These are phyloP conservation scores for Neocloeon triangulifer DNA, from an alignment of 1,140 invertebrate genomes.

Conservation along the genomic window DNA sequence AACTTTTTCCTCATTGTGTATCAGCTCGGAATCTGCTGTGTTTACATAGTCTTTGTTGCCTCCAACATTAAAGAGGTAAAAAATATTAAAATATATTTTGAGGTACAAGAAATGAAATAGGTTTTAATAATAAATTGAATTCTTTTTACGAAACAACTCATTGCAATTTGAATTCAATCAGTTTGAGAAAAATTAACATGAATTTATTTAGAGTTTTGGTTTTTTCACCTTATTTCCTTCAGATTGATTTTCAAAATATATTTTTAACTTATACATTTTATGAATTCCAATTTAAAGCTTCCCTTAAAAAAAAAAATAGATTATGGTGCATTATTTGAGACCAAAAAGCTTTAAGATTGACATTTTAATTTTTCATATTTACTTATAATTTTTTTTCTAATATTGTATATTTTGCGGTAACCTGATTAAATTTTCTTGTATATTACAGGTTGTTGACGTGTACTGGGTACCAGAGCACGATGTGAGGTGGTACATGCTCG, in stretches of 20 bases:
- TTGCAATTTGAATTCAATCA: too few relatives aligned
- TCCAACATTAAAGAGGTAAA: slow-evolving; percentile 40
- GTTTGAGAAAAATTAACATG: too few relatives aligned
- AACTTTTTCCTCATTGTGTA: slow-evolving; percentile 57
- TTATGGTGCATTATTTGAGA: too few relatives aligned
- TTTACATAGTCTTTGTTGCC: slow-evolving; percentile 70
- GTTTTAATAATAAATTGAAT: background rate
- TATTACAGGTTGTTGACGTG: slow-evolving; percentile 19
- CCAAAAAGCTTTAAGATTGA: slow-evolving; percentile 23
- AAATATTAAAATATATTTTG: slow-evolving; percentile 1
- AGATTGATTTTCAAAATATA: too few relatives aligned
- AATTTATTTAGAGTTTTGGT: too few relatives aligned
- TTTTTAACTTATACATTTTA: too few relatives aligned
- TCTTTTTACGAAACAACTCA: slow-evolving; percentile 10
- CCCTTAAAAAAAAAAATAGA: too few relatives aligned
- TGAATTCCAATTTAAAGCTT: too few relatives aligned
- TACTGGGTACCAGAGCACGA: slow-evolving; percentile 15
- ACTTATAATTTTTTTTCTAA: slow-evolving; percentile 16
- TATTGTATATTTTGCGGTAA: slow-evolving; percentile 7
- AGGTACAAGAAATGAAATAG: background rate
- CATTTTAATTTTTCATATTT: too few relatives aligned
- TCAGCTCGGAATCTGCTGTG: slow-evolving; percentile 74
- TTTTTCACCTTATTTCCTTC: too few relatives aligned
- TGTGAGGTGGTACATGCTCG: slow-evolving; percentile 27
- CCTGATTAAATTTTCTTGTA: background rate